phyloP scores from a whole-genome alignment of 2,113 vertebrate species.

The Hemicordylus capensis region DNA sequence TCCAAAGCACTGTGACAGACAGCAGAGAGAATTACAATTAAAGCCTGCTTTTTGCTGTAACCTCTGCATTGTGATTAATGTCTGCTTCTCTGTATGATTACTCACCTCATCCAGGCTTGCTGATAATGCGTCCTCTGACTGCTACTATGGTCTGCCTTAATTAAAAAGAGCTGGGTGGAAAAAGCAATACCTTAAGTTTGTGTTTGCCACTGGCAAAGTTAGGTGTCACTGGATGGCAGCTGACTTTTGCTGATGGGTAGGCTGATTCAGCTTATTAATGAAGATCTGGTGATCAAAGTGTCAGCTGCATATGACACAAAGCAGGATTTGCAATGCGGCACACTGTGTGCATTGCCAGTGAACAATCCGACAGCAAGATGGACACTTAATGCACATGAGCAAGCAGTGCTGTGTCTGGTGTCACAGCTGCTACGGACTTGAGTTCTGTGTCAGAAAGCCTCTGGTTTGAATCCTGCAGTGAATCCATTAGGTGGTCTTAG shows the following conservation, averaged over 20 bases:
- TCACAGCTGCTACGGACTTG: background rate
- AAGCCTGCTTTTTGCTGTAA: slow-evolving; percentile 34
- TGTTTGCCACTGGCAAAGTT: background rate
- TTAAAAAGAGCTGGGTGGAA: slow-evolving; percentile 21
- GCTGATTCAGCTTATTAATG: slow-evolving; percentile 14
- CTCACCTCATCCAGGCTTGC: slow-evolving; percentile 6
- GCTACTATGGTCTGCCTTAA: slow-evolving; percentile 42
- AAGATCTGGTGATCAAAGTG: background rate
- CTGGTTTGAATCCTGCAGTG: background rate
- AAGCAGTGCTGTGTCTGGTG: background rate
- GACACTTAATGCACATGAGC: background rate
- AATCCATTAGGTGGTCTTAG: background rate
- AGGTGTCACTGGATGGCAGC: background rate
- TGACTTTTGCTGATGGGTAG: background rate
- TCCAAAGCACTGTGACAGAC: background rate
- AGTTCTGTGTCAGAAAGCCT: background rate
- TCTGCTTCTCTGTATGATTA: background rate
- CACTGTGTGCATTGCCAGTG: background rate
- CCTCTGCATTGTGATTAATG: background rate
- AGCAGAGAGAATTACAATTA: background rate
- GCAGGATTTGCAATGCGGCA: background rate
- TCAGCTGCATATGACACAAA: background rate
- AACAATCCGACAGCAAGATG: background rate
- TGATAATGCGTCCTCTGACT: slow-evolving; percentile 8
- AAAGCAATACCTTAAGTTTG: accelerated